Evolutionary conservation across 2,888 invertebrate genomes (phyloP), one percentile per base, ranked within the genome.

Genomic region (Latrodectus hesperus): DNA sequence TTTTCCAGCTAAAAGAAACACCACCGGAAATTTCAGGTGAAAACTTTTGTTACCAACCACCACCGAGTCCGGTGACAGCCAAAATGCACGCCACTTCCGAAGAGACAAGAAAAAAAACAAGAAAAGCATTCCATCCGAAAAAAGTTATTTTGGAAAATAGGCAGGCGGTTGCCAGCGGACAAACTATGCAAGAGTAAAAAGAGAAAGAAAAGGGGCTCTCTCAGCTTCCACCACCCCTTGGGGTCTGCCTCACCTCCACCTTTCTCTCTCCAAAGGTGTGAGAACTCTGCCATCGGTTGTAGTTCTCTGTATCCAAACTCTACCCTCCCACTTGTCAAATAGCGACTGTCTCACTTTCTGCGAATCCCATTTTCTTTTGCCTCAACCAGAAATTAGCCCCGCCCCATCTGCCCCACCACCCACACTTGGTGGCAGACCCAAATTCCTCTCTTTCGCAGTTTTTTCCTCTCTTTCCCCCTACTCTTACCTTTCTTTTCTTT

Each of bases 321-420:
- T 51, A 16, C 73, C 72, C 78, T 71, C 81, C 86, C 75, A 71
- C 86, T 82, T 87, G 86, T 87, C 86, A 87, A 87, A 77, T 80
- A 75, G 52, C 78, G 77, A 84, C 84, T 84, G 86, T 87, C 86
- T 87, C 86, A 87, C 86, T 87, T 86, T 77, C 81, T 64, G 38
- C 75, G 77, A 77, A 81, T 81, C 81, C 86, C 86, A 81, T 77
- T 82, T 87, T 87, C 77, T 75, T 78, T 73, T 78, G 84, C 77
- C 78, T 73, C 84, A 84, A 77, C 84, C 75, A 81, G 77, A 87
- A 87, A 87, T 87, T 81, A 87, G 81, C 81, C 86, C 86, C 86
- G 77, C 81, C 86, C 71, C 49, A 38, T 60, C 17, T 53, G 51
- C 75, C 51, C 68, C 26, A 17, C 73, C 77, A 17, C 64, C 85